Percentiles rank a stretch among this genome's conserved stretches.
These are phyloP conservation scores for Lipotes vexillifer DNA, from an alignment of 2,113 vertebrate genomes.

Conservation along the genomic window DNA sequence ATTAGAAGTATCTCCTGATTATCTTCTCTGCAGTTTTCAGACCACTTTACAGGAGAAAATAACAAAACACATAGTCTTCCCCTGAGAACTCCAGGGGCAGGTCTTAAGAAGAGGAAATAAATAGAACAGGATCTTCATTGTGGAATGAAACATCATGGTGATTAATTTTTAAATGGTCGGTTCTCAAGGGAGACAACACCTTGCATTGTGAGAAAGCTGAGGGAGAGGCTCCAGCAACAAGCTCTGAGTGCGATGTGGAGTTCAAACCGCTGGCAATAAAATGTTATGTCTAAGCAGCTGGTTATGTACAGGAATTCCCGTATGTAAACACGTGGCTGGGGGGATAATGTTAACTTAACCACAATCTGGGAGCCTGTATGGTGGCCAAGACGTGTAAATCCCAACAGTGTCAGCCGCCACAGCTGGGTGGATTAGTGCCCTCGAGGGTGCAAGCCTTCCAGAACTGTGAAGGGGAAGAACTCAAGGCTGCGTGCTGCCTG, in stretches of 20 bases:
- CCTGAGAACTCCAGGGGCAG: not conserved
- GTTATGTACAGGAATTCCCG: not conserved
- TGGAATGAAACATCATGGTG: not conserved
- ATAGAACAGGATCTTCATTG: not conserved
- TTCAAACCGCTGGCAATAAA: not conserved
- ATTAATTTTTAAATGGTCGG: not conserved
- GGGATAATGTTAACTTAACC: not conserved
- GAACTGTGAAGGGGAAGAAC: not conserved
- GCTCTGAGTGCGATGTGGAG: not conserved
- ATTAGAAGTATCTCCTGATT: not conserved
- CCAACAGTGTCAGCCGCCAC: not conserved
- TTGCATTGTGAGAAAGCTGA: not conserved
- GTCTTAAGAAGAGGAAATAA: not conserved
- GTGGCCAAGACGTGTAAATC: too few relatives aligned
- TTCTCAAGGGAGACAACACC: not conserved
- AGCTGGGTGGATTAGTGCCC: fast-evolving
- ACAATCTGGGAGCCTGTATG: not conserved
- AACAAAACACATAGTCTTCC: not conserved
- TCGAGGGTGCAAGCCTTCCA: not conserved
- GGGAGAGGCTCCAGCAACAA: not conserved
- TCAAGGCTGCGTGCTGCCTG: not conserved
- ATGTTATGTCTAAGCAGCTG: not conserved
- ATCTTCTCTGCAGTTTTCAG: not conserved
- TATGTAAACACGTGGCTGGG: not conserved
- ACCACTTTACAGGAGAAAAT: not conserved